Base-by-base conservation (phyloP, 2,113 vertebrate species). In the Ctenodactylus gundi region DNA sequence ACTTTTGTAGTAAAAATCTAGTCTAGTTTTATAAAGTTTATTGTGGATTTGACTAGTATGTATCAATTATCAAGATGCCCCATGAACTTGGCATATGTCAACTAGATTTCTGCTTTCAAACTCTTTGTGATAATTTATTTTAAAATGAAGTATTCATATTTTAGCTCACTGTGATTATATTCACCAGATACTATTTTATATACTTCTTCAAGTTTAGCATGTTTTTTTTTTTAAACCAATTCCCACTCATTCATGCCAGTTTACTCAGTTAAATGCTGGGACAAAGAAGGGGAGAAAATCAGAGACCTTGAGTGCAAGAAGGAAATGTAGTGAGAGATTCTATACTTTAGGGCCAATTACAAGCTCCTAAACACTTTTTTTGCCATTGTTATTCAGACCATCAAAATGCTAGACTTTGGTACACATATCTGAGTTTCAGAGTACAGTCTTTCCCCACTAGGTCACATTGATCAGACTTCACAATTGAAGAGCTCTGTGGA, bases 21-120 rank as follows among this genome's bases (percentile, higher is more conserved):
- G 82, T 86, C 86, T 95, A 65, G 27, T 58, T 88, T 94, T 81
- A 44, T 70, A 83, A 7, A 67, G 7, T 82, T 81, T 62, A 88
- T 41, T 78, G 11, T 80, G 81, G 25, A 88, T 88, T 88, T 95
- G 76, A 41, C 51, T 75, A 82, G 39, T 85, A 4, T 44, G 8
- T 76, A 65, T 46, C 85, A 75, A 46, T 68, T 91, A 20, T 85
- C 21, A 67, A 39, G 34, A 36, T 78, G n/a, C 34, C 17, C 7
- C 27, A 76, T 17, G n/a, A 81, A 5, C 8, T 49, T 36, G 1
- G n/a, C 44, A 85, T 46, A 91, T 75, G 14, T 64, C 57, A 73
- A n/a, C 10, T 76, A 55, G 5, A 65, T 82, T 90, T 90, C 21
- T 76, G 12, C 15, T 85, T 75, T 90, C 10, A 78, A 87, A 5